Evolutionary conservation across 2,797 vertebrate genomes (phyloP).

Genomic region (Dipus sagitta): DNA sequence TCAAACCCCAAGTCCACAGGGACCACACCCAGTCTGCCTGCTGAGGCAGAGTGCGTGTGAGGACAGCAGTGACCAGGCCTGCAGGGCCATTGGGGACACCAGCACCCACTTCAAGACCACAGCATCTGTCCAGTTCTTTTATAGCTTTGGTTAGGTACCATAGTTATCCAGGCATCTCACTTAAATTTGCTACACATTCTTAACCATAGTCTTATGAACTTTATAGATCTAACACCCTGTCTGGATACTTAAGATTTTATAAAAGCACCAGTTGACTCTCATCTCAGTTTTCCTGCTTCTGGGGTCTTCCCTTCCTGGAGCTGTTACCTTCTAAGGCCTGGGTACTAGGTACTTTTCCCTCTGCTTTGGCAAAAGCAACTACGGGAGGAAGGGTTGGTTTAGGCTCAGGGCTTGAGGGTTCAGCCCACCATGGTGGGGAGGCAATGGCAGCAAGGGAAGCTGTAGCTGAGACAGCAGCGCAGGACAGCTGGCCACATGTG

Average conservation of each 20-base stretch:
- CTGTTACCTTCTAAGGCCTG: neutral
- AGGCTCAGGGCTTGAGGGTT: neutral
- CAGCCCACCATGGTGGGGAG: neutral
- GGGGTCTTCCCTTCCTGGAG: neutral
- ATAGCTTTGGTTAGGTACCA: neutral
- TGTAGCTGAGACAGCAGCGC: neutral
- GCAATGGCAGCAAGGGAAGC: neutral
- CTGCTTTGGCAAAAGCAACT: neutral
- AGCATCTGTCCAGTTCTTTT: rapidly evolving
- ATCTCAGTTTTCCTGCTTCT: neutral
- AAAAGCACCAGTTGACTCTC: neutral
- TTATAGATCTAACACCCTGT: neutral
- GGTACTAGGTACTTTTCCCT: neutral
- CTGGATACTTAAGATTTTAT: neutral
- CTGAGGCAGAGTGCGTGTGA: rapidly evolving
- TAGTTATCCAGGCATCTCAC: neutral
- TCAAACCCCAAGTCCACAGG: rapidly evolving
- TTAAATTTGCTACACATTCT: neutral
- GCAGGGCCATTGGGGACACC: neutral
- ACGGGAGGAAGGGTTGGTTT: neutral
- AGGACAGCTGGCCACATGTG: neutral
- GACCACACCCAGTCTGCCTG: rapidly evolving
- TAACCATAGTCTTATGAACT: neutral
- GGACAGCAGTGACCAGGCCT: rapidly evolving
- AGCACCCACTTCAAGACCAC: neutral